These are phyloP conservation scores for Pterocles burchelli DNA, from an alignment of 2,113 vertebrate genomes.

Conservation along the genomic window DNA sequence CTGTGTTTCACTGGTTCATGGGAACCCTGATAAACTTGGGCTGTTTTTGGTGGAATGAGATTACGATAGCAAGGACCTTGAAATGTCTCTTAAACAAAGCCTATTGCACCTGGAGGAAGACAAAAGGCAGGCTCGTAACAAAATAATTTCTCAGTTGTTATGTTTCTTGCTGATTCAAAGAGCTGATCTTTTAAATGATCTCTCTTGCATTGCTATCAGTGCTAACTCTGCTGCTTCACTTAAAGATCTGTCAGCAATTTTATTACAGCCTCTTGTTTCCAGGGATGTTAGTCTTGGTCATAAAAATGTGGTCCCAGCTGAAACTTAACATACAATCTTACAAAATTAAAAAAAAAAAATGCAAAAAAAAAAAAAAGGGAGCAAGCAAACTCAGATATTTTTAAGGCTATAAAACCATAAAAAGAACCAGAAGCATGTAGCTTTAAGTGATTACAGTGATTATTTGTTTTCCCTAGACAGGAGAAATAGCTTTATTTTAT, in stretches of 20 bases:
- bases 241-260: conserved; percentile 42
- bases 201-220: not conserved
- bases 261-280: conserved; percentile 9
- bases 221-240: not conserved
- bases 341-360: not conserved
- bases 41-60: conserved; percentile 14
- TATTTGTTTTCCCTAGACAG: not conserved
- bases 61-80: conserved; percentile 40
- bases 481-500: not conserved
- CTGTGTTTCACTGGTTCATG: not conserved
- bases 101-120: conserved; percentile 38
- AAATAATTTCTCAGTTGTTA: not conserved
- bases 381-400: not conserved
- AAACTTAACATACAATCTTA: conserved; percentile 19
- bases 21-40: conserved; percentile 50
- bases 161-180: not conserved
- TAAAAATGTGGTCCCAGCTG: conserved; percentile 25
- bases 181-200: not conserved
- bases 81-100: conserved; percentile 50
- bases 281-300: conserved; percentile 28
- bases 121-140: conserved; percentile 13
- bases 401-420: not conserved
- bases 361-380: not conserved
- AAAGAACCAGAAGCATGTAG: not conserved
- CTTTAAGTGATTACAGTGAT: not conserved